These are phyloP conservation scores for Anas platyrhynchos DNA, from an alignment of 2,113 vertebrate genomes.

Conservation along the genomic window DNA sequence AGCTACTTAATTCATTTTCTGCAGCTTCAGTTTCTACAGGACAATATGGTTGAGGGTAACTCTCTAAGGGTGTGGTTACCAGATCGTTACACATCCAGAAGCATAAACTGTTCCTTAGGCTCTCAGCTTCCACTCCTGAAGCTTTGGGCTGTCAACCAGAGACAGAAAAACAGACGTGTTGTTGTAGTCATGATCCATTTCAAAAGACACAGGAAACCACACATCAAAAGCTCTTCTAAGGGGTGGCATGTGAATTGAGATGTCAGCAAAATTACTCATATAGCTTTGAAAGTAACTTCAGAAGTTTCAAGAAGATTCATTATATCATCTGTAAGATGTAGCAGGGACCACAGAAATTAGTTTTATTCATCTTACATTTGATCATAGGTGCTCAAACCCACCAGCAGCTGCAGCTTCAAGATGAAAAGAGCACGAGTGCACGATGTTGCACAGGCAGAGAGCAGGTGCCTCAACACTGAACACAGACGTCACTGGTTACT, in stretches of 20 bases:
- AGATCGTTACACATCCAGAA: background rate
- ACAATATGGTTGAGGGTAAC: background rate
- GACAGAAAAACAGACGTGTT: background rate
- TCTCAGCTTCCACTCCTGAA: background rate
- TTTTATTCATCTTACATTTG: slow-evolving; percentile 40
- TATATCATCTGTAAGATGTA: background rate
- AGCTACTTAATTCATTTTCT: background rate
- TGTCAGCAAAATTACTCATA: background rate
- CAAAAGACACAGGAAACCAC: background rate
- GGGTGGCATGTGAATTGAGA: background rate
- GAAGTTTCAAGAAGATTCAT: background rate
- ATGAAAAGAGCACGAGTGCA: background rate
- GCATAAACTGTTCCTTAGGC: background rate
- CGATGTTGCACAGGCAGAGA: background rate
- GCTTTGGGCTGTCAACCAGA: background rate
- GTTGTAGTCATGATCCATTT: background rate
- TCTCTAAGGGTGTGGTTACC: background rate
- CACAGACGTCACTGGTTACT: background rate
- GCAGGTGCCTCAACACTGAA: background rate
- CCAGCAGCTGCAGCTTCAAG: slow-evolving; percentile 3
- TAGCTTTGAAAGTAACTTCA: slow-evolving; percentile 6
- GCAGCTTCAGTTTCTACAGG: background rate
- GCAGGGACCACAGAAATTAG: background rate
- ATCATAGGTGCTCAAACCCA: background rate
- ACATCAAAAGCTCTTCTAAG: background rate